phyloP scores from a whole-genome alignment of 2,888 invertebrate genomes.

The Scaptodrosophila latifasciaeformis region DNA sequence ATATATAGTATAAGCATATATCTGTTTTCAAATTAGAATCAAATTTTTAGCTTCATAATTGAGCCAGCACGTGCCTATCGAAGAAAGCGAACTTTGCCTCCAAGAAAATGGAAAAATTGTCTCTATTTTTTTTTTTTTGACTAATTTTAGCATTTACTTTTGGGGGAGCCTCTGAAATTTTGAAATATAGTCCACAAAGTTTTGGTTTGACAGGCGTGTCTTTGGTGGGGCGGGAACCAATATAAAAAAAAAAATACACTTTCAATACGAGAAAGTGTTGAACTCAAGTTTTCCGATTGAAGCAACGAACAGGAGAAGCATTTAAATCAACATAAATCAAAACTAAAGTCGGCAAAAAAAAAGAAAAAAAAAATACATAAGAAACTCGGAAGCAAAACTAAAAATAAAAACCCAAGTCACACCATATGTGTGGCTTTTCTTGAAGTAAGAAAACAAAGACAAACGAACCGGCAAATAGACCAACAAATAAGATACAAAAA shows the following conservation, averaged over 20 bases:
- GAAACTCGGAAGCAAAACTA: constrained; percentile 64
- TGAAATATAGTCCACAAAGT: constrained; percentile 23
- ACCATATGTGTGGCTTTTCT: too few relatives aligned
- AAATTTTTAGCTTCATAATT: constrained; percentile 19
- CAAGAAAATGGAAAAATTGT: not conserved
- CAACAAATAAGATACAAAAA: constrained; percentile 3
- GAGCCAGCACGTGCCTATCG: constrained; percentile 12
- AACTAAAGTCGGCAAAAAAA: not conserved
- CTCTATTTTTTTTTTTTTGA: not conserved
- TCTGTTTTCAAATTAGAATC: constrained; percentile 11
- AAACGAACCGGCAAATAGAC: not conserved
- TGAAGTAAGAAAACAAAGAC: constrained; percentile 23
- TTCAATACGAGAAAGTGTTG: too few relatives aligned
- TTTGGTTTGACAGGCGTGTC: constrained; percentile 16
- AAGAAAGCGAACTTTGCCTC: not conserved
- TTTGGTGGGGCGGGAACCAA: too few relatives aligned
- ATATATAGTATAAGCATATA: not conserved
- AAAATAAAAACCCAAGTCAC: constrained; percentile 49
- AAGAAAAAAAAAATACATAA: too few relatives aligned
- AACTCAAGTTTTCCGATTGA: too few relatives aligned
- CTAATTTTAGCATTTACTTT: constrained; percentile 25
- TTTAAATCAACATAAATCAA: constrained; percentile 41
- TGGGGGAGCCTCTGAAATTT: not conserved
- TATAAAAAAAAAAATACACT: too few relatives aligned
- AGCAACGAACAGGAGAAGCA: too few relatives aligned